Evolutionary conservation across 2,888 invertebrate genomes (phyloP), one percentile per base, ranked within the genome.

Genomic region (Ptychoptera contaminata): DNA sequence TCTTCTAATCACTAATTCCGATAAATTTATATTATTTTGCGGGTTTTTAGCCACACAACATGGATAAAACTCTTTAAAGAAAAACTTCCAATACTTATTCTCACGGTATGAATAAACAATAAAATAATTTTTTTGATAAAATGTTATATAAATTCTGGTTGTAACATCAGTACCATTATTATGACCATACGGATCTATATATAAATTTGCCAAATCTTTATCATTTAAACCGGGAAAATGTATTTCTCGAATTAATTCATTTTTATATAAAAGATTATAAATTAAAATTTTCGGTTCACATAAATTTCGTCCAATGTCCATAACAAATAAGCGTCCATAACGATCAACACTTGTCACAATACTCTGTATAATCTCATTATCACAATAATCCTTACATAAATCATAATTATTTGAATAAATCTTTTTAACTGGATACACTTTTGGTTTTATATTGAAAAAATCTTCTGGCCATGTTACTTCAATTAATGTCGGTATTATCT

Each of bases 401-500:
- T 42, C 29, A 23, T 31, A 31, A 14, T 46, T 44, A 36, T 43
- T 39, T 39, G 46, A 38, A 45, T 49, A 47, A 2, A 37, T 44
- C 8, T 37, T 4, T 9, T 38, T 23, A 44, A 37, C 46, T 10
- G 53, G 53, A 46, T 51, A 53, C 8, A 48, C 10, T 43, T 48
- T 49, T 35, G 52, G 49, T 23, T 40, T 42, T 11, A 49, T 45
- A 8, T 45, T 44, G 5, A 51, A 37, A 23, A 52, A 37, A 46
- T 52, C 52, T 48, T 54, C 54, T 14, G 54, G 54, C 54, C 54
- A 54, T 9, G 51, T 50, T n/a, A 52, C 37, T 48, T 54, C 54
- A 16, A 54, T 46, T 16, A 53, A 35, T 11, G 51, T 52, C n/a
- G 52, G 49, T 35, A 35, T n/a, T 23, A 16, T 16, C 11, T 10